A percentile compares a stretch with the other conserved stretches of the same genome.
These are phyloP conservation scores for Aegotheles bennettii DNA, from an alignment of 2,113 vertebrate genomes.

Conservation along the genomic window DNA sequence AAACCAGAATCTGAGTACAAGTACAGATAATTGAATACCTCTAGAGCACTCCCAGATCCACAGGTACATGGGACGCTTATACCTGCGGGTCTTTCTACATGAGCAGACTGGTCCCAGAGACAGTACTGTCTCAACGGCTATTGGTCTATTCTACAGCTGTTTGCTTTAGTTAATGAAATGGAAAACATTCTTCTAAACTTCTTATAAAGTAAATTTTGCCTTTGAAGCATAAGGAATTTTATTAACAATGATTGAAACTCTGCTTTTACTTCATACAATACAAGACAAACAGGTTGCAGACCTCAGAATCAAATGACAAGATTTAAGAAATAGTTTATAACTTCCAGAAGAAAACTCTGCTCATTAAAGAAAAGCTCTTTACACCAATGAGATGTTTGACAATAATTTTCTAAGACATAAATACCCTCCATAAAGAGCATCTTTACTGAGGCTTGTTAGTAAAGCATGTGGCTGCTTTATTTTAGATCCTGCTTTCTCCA, in stretches of 20 bases:
- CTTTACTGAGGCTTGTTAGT: constrained; percentile 12
- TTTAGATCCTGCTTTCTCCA: constrained; percentile 56
- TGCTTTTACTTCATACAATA: background rate
- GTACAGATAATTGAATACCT: background rate
- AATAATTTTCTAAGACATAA: background rate
- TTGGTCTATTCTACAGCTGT: background rate
- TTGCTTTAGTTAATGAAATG: background rate
- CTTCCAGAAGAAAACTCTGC: background rate
- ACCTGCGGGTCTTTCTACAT: background rate
- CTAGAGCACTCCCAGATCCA: background rate
- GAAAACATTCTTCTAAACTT: background rate
- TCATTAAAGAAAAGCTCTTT: background rate
- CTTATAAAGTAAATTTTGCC: background rate
- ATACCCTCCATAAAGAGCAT: background rate
- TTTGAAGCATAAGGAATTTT: background rate
- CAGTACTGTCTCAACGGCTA: background rate
- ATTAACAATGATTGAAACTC: background rate
- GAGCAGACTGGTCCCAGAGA: background rate
- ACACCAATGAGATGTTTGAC: background rate
- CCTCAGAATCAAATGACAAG: background rate
- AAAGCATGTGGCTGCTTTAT: constrained; percentile 33
- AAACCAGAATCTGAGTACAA: background rate
- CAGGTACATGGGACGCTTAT: background rate
- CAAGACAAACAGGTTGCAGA: constrained; percentile 3
- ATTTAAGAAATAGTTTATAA: background rate